Conservation (phyloP, 2,797 vertebrate genomes). For the Champsocephalus gunnari region DNA sequence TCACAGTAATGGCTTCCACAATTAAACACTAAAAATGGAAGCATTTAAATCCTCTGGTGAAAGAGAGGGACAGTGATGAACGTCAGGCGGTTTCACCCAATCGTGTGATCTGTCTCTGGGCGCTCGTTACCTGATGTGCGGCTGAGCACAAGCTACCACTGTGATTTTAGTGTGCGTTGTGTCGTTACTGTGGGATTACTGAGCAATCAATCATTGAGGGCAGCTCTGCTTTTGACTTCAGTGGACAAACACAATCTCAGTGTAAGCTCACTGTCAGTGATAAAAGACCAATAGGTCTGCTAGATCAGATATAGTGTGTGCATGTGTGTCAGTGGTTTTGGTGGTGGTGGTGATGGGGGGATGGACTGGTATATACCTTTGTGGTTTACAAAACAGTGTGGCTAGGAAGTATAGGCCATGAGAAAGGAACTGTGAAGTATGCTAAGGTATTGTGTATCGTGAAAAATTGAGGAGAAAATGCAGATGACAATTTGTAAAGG, state of each 20-base stretch:
- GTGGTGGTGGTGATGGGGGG: slow-evolving; percentile 13
- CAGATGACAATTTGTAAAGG: too few relatives aligned
- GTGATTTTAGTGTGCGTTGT: slow-evolving; percentile 44
- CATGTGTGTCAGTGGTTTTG: background rate
- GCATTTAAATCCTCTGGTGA: slow-evolving; percentile 71
- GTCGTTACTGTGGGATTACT: slow-evolving; percentile 62
- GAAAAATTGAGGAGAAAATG: background rate
- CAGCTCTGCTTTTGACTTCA: slow-evolving; percentile 71
- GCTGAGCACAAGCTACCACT: slow-evolving; percentile 20
- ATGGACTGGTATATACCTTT: slow-evolving; percentile 18
- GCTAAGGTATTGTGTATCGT: too few relatives aligned
- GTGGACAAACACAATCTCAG: slow-evolving; percentile 75
- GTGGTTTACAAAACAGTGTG: slow-evolving; percentile 8
- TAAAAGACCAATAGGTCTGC: slow-evolving; percentile 31
- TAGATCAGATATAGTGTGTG: slow-evolving; percentile 26
- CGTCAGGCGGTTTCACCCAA: slow-evolving; percentile 37
- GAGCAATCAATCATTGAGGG: slow-evolving; percentile 77
- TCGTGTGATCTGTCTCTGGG: slow-evolving; percentile 37
- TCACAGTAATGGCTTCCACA: slow-evolving; percentile 81
- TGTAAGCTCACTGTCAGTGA: slow-evolving; percentile 72
- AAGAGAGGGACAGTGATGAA: slow-evolving; percentile 40
- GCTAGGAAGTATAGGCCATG: background rate
- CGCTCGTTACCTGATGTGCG: slow-evolving; percentile 58
- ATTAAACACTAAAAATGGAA: slow-evolving; percentile 85
- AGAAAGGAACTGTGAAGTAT: background rate